These are phyloP conservation scores for Heliothis peltigera DNA, from an alignment of 2,888 invertebrate species.

Conservation along the genomic window DNA sequence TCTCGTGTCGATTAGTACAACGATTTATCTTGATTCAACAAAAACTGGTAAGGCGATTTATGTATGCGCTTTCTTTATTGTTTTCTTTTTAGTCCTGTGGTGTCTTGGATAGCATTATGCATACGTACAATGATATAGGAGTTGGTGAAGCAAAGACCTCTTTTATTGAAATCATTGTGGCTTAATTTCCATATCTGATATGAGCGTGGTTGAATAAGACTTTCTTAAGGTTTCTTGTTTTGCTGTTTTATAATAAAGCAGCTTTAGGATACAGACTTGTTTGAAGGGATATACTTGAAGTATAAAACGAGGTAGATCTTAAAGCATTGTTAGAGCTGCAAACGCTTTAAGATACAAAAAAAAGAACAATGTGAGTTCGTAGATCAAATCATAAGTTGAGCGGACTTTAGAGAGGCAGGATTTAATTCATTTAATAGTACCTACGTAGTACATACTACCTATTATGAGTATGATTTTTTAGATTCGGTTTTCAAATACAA, in stretches of 20 bases:
- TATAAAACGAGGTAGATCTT: slow-evolving; percentile 31
- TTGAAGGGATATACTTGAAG: slow-evolving; percentile 7
- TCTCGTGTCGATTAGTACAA: slow-evolving; percentile 78
- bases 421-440: not conserved
- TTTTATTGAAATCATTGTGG: slow-evolving; percentile 52
- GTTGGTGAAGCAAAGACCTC: slow-evolving; percentile 43
- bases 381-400: slow-evolving; percentile 34
- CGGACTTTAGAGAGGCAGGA: slow-evolving; percentile 5
- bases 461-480: too few species aligned
- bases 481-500: not conserved
- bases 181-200: slow-evolving; percentile 58
- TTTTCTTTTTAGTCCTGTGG: slow-evolving; percentile 63
- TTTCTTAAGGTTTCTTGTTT: slow-evolving; percentile 42
- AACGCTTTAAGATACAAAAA: slow-evolving; percentile 15
- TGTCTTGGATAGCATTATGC: slow-evolving; percentile 42
- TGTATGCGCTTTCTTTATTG: slow-evolving; percentile 68
- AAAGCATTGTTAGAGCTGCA: slow-evolving; percentile 44
- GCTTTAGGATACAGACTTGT: slow-evolving; percentile 5
- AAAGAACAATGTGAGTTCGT: slow-evolving; percentile 43
- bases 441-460: too few species aligned
- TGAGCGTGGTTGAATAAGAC: slow-evolving; percentile 38
- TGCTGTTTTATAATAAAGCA: slow-evolving; percentile 13
- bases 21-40: slow-evolving; percentile 80
- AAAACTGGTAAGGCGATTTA: slow-evolving; percentile 77
- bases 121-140: slow-evolving; percentile 50